Base-by-base conservation (phyloP, 2,797 vertebrate species). In the Apogon hyalosoma region DNA sequence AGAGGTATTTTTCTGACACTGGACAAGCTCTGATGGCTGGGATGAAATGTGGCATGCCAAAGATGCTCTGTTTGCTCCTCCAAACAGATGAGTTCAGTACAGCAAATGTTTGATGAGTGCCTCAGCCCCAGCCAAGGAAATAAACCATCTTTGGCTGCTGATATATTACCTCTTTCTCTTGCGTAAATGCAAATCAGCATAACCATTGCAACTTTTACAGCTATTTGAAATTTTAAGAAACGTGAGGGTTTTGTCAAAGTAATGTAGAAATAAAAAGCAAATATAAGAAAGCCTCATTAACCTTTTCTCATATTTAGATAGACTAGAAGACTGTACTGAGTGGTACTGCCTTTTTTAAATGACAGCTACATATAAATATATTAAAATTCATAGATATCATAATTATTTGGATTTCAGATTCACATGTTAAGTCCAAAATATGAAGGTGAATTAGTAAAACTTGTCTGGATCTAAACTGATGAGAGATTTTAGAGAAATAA, bases 51-150 rank as follows among this genome's bases (percentile, higher is more conserved):
- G 62, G 53, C 45, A 66, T 46, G 33, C 55, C 55, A 41, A 33
- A 43, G 54, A 77, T 65, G 50, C 28, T 65, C 43, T 77, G 60
- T 87, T 85, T 83, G 69, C 75, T 79, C 45, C 60, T 11, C 41
- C 55, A 16, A 79, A 76, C 77, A 82, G 49, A 75, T 63, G 64
- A 64, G 60, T 57, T 79, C 52, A 81, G 70, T 52, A 54, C 67
- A 75, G 79, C 73, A 84, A 84, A 84, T 87, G 80, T 87, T 88
- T 87, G 72, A 67, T 7, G 1, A 76, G 59, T 58, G 52, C 53
- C 72, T 79, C 16, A 7, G 42, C 31, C 63, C 62, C 63, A 73
- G 61, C 58, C 45, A 52, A 16, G 40, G 69, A 85, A 79, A 85
- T 71, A 81, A 83, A 80, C 60, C 57, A 50, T 58, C 46, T 14